phyloP scores from a whole-genome alignment of 1,140 invertebrate species.

The Oncopodura yosiiana region DNA sequence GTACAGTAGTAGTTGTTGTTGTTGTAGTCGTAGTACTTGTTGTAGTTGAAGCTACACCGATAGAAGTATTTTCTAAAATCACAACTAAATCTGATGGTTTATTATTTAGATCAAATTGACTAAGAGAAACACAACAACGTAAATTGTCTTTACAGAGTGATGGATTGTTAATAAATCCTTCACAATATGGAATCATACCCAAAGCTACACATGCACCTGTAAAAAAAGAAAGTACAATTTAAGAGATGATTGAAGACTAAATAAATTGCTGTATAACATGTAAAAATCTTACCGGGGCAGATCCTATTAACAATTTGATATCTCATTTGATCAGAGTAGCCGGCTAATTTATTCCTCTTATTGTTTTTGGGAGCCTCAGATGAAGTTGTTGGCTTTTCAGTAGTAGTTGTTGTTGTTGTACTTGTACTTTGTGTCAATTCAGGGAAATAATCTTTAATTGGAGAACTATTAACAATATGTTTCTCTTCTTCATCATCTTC shows the following conservation, averaged over 20 bases:
- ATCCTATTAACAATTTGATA: too few relatives aligned
- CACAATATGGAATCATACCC: slow-evolving; percentile 69
- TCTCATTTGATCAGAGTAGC: too few relatives aligned
- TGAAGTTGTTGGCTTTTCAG: background rate
- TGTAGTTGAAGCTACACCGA: too few relatives aligned
- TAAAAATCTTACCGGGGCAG: too few relatives aligned
- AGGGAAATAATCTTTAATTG: slow-evolving; percentile 1
- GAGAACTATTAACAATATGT: background rate
- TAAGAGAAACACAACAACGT: slow-evolving; percentile 57
- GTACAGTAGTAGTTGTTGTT: slow-evolving; percentile 22
- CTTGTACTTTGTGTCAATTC: background rate
- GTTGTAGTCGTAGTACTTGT: slow-evolving; percentile 38
- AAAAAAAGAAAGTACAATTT: too few relatives aligned
- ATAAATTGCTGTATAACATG: too few relatives aligned
- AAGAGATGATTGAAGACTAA: slow-evolving; percentile 46
- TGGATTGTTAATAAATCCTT: slow-evolving; percentile 60
- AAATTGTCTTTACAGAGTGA: slow-evolving; percentile 57
- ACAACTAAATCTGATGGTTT: too few relatives aligned
- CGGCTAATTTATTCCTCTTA: too few relatives aligned
- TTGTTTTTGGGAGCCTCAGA: background rate
- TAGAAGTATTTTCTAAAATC: too few relatives aligned
- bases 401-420: background rate
- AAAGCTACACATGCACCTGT: slow-evolving; percentile 72
- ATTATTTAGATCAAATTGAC: slow-evolving; percentile 3
- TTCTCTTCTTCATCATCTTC: slow-evolving; percentile 19